Evolutionary conservation across 2,113 vertebrate genomes (phyloP).

Genomic region (Triplophysa rosa): DNA sequence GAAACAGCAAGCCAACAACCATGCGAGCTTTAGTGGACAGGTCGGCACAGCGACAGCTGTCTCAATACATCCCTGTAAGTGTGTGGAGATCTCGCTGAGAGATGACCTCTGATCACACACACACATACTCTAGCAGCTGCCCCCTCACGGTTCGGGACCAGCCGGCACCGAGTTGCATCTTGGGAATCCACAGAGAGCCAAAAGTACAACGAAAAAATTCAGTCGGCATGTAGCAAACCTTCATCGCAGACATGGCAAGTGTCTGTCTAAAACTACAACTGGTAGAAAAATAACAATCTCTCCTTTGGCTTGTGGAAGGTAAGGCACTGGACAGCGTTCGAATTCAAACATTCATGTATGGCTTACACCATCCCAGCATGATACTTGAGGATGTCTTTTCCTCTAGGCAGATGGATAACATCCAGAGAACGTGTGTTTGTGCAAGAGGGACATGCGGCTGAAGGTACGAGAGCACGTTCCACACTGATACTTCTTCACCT

Average conservation of each 20-base stretch:
- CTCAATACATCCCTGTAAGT: conserved; percentile 67
- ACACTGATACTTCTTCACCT: conserved; percentile 98
- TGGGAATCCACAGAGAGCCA: conserved; percentile 72
- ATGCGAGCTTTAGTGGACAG: conserved; percentile 65
- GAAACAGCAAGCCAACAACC: conserved; percentile 49
- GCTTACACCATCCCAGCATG: not conserved
- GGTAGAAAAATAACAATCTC: not conserved
- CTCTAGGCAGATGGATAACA: conserved; percentile 81
- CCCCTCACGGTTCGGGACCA: conserved; percentile 72
- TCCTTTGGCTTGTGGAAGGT: conserved; percentile 8
- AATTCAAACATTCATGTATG: not conserved
- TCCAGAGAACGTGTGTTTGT: conserved; percentile 89
- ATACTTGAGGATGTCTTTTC: not conserved
- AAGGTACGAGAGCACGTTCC: conserved; percentile 91
- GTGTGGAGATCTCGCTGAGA: conserved; percentile 74
- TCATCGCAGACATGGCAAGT: not conserved
- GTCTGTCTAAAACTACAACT: not conserved
- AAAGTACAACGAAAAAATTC: conserved; percentile 43
- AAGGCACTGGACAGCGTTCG: conserved; percentile 35
- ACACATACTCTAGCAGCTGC: conserved; percentile 69
- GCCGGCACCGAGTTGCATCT: conserved; percentile 73
- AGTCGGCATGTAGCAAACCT: conserved; percentile 3
- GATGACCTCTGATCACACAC: conserved; percentile 68
- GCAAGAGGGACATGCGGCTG: conserved; percentile 96
- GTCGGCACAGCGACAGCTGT: conserved; percentile 74